Evolutionary conservation across 2,888 invertebrate genomes (phyloP).

Genomic region (Pandemis heparana): DNA sequence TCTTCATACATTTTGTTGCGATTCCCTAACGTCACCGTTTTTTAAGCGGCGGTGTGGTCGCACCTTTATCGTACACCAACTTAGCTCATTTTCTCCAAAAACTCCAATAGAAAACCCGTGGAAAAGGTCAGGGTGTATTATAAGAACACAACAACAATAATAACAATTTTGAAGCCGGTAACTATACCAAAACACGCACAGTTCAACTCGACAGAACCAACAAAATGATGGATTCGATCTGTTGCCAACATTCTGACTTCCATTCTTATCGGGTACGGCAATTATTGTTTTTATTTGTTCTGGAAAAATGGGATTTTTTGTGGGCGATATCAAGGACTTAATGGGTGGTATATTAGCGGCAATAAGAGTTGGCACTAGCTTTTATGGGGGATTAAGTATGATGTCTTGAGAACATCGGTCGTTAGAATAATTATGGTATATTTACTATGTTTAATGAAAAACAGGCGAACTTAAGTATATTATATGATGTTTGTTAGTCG

Average conservation of each 20-base stretch:
- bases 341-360: constrained; percentile 4
- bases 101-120: background rate
- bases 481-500: no score
- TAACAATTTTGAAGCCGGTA: constrained; percentile 18
- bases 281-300: constrained; percentile 27
- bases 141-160: constrained; percentile 4
- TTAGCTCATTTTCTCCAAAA: background rate
- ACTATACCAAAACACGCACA: constrained; percentile 24
- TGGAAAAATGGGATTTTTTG: background rate
- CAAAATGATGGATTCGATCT: constrained; percentile 24
- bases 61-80: no score
- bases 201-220: background rate
- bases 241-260: constrained; percentile 11
- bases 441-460: no score
- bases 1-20: no score
- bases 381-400: background rate
- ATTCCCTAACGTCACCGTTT: no score
- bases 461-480: no score
- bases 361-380: background rate
- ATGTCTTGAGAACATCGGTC: background rate
- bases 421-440: background rate
- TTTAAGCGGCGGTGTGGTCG: no score
- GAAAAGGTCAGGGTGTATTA: constrained; percentile 14
- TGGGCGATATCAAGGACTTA: background rate
- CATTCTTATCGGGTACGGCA: constrained; percentile 15